A percentile compares a stretch with the other conserved stretches of the same genome.
These are phyloP conservation scores for Thunnus albacares DNA, from an alignment of 2,797 vertebrate species.

Conservation along the genomic window DNA sequence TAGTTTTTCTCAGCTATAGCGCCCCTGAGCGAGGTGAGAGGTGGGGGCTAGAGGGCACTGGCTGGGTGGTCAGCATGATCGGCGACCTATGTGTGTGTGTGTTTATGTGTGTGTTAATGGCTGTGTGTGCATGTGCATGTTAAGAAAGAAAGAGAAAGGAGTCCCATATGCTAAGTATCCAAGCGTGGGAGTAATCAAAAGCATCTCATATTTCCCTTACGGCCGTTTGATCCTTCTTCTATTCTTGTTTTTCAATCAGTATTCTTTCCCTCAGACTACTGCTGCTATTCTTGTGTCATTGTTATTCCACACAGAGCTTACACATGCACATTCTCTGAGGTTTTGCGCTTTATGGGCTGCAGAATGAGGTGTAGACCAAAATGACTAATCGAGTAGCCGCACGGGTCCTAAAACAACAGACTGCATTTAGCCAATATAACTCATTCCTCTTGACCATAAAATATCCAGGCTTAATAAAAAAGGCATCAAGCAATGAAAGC, in stretches of 20 bases:
- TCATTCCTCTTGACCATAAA: slow-evolving; percentile 73
- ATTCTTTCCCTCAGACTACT: slow-evolving; percentile 55
- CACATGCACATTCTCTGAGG: slow-evolving; percentile 79
- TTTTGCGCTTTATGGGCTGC: slow-evolving; percentile 80
- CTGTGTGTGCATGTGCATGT: slow-evolving; percentile 42
- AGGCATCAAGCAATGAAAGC: slow-evolving; percentile 65
- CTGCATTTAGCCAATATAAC: slow-evolving; percentile 73
- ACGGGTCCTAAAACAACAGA: slow-evolving; percentile 80
- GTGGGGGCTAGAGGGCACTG: slow-evolving; percentile 79
- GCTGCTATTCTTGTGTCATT: slow-evolving; percentile 76
- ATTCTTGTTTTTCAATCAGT: slow-evolving; percentile 63
- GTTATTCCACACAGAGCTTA: slow-evolving; percentile 78
- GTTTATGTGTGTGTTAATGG: slow-evolving; percentile 75
- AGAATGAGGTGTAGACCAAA: slow-evolving; percentile 81
- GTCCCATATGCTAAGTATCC: slow-evolving; percentile 54
- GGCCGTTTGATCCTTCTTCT: slow-evolving; percentile 55
- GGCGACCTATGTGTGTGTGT: slow-evolving; percentile 70
- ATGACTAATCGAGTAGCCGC: slow-evolving; percentile 76
- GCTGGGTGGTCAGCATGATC: slow-evolving; percentile 84
- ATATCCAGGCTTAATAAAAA: slow-evolving; percentile 73
- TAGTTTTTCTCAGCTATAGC: slow-evolving; percentile 82
- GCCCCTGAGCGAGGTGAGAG: slow-evolving; percentile 81
- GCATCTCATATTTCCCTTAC: slow-evolving; percentile 66
- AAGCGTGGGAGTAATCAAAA: slow-evolving; percentile 76
- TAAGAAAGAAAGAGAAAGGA: slow-evolving; percentile 64